Evolutionary conservation across 2,113 vertebrate species (phyloP), one percentile per base, ranked within the genome.

Genomic region (Cranoglanis bouderius): DNA sequence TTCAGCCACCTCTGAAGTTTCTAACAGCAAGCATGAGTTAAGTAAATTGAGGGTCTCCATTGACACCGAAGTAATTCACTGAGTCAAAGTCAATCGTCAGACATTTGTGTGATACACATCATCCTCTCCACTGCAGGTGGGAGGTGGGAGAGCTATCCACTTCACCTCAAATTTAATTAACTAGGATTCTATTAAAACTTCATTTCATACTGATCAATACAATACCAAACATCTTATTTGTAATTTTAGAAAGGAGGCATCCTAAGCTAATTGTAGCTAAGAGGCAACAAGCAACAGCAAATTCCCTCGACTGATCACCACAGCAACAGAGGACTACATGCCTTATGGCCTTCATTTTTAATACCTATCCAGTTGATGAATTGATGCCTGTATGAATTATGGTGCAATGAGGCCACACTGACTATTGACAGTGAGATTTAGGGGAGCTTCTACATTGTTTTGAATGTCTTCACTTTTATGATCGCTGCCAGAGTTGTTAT

Each of bases 261-360:
- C 94, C 94, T 95, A 93, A 95, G 94, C 90, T 94, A 90, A 93
- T 92, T 91, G 92, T 92, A 91, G 93, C 94, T 94, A 38, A 53
- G 77, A 93, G 94, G 94, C 93, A 89, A 92, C 90, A 94, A 92
- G 93, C 93, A 94, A 93, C 93, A 94, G 91, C 92, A 92, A 93
- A 92, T 91, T 90, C 90, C 94, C 93, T 93, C 93, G 92, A 91
- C 93, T 94, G 92, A 94, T 94, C 90, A 92, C 92, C 92, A 90
- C 92, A 92, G 92, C 90, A 89, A 93, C 88, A 91, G 90, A 91
- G 92, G 55, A 92, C 82, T 90, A 92, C 90, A 89, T 81, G 83
- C 75, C 83, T 80, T 46, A 91, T 88, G 93, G 94, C 94, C 95
- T 96, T 95, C 93, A 95, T 95, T 95, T 95, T 96, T 95, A 95